These are phyloP conservation scores for Serripes groenlandicus DNA, from an alignment of 2,888 invertebrate species.

Conservation along the genomic window DNA sequence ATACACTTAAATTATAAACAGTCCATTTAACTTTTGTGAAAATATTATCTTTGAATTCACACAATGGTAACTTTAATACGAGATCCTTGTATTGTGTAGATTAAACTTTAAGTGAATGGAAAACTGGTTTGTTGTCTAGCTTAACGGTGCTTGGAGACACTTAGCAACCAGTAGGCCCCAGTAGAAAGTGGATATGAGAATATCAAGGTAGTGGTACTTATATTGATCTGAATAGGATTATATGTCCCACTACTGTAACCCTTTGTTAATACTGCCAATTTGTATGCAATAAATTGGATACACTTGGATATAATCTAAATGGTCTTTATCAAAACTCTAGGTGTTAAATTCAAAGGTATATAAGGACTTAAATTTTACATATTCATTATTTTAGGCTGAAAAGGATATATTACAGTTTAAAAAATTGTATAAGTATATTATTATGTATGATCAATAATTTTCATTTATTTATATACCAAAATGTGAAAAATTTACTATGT, in stretches of 20 bases:
- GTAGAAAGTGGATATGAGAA: conserved; percentile 66
- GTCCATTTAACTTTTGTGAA: conserved; percentile 21
- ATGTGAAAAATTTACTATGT: no score
- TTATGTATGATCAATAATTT: no score
- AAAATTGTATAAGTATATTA: no score
- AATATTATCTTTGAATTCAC: conserved; percentile 25
- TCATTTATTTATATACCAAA: no score
- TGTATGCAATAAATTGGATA: no score
- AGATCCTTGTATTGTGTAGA: conserved; percentile 39
- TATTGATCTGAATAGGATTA: conserved; percentile 62
- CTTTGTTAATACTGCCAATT: no score
- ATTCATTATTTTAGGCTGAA: not conserved
- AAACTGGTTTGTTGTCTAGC: conserved; percentile 73
- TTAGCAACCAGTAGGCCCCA: conserved; percentile 72
- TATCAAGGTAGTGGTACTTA: conserved; percentile 48
- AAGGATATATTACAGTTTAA: no score
- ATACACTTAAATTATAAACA: no score
- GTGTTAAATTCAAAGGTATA: no score
- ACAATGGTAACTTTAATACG: conserved; percentile 22
- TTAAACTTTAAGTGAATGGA: conserved; percentile 60
- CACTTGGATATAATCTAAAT: no score
- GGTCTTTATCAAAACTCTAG: no score
- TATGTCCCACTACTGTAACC: conserved; percentile 13
- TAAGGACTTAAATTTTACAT: no score
- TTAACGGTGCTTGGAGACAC: conserved; percentile 77